Evolutionary conservation across 2,113 vertebrate species (phyloP).

Genomic region (Thymallus thymallus): DNA sequence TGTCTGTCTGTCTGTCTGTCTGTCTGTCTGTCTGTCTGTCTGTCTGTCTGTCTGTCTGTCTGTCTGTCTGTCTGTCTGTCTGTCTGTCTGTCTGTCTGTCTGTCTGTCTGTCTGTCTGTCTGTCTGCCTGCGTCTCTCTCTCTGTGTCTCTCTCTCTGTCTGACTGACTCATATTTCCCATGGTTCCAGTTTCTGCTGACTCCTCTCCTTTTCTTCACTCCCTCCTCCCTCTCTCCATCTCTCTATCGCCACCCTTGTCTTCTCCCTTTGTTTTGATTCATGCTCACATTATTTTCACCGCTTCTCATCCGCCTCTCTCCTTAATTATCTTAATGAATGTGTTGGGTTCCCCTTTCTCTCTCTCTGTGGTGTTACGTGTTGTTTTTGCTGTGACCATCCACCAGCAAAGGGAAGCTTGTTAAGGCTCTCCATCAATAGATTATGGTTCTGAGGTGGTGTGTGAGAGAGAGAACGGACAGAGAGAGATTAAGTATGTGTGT

Average conservation of each 20-base stretch:
- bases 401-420: conserved; percentile 83
- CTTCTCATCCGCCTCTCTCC: conserved; percentile 56
- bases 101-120: neutral
- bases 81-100: conserved; percentile 25
- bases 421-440: conserved; percentile 72
- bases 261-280: conserved; percentile 36
- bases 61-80: neutral
- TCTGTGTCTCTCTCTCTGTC: too few relatives aligned
- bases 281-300: conserved; percentile 46
- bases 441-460: neutral
- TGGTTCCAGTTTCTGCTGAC: conserved; percentile 10
- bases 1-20: too few relatives aligned
- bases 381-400: conserved; percentile 62
- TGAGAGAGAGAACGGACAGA: neutral
- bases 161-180: conserved; percentile 7
- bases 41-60: too few relatives aligned
- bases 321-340: conserved; percentile 63
- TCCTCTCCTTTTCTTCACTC: neutral
- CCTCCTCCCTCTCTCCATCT: neutral
- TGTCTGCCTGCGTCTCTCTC: neutral
- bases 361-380: conserved; percentile 19
- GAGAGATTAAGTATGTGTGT: neutral
- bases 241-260: conserved; percentile 26
- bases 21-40: too few relatives aligned
- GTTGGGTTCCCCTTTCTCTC: conserved; percentile 45